Conservation (phyloP, 2,888 invertebrate genomes). For the Monochamus alternatus region DNA sequence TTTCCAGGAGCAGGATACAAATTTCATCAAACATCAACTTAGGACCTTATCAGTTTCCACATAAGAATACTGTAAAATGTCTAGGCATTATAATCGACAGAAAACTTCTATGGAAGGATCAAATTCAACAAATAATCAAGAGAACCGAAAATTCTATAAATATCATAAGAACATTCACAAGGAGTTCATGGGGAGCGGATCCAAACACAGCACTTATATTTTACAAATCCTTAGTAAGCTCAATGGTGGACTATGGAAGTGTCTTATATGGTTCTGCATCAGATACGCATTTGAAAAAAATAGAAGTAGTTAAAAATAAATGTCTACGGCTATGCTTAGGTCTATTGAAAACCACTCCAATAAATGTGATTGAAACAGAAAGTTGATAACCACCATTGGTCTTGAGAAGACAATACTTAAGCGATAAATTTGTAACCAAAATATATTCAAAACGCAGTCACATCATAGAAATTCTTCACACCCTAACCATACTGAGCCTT, state of each 20-base stretch:
- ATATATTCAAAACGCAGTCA: too few relatives aligned
- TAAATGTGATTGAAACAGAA: not conserved
- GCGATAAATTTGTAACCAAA: slow-evolving; percentile 8
- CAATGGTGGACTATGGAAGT: slow-evolving; percentile 29
- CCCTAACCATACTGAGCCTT: too few relatives aligned
- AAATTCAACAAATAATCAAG: slow-evolving; percentile 15
- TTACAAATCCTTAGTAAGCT: slow-evolving; percentile 17
- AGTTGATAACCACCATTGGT: not conserved
- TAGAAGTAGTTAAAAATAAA: slow-evolving; percentile 18
- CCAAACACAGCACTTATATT: slow-evolving; percentile 24
- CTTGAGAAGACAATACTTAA: not conserved
- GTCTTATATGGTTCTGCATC: slow-evolving; percentile 25
- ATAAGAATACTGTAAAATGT: not conserved
- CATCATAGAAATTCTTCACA: too few relatives aligned
- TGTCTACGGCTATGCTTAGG: slow-evolving; percentile 1
- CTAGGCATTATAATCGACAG: slow-evolving; percentile 17
- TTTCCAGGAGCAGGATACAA: not conserved
- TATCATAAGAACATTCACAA: slow-evolving; percentile 15
- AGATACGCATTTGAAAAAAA: not conserved
- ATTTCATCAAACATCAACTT: not conserved
- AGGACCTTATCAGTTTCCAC: not conserved
- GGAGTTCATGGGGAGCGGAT: slow-evolving; percentile 24
- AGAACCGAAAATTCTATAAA: slow-evolving; percentile 1
- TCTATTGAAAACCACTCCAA: slow-evolving; percentile 2
- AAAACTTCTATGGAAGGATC: slow-evolving; percentile 25